Evolutionary conservation across 2,888 invertebrate genomes (phyloP), one percentile per base, ranked within the genome.

Genomic region (Hirudinaria manillensis): DNA sequence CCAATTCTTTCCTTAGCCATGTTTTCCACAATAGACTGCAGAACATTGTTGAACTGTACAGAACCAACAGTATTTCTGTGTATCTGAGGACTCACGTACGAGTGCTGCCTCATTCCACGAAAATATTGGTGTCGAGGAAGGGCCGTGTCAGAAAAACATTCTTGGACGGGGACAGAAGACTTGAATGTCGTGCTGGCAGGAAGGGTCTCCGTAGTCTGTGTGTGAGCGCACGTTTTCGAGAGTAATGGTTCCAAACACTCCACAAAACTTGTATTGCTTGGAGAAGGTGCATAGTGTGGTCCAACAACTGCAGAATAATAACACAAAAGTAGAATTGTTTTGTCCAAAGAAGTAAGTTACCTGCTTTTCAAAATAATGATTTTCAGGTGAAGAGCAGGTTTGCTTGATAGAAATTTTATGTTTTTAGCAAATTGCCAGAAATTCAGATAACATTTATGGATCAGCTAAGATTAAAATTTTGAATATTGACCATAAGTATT

Each of bases 161-260:
- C 75, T 36, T 75, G 75, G 27, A 97, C 91, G 87, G 95, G 96
- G 79, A 93, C 90, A 78, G 93, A 61, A 29, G 61, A 61, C 29
- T 61, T 61, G 61, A 61, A 29, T 16, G 61, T 16, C 10, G 61
- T 61, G 24, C 24, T 61, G 29, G 61, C 24, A 29, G 61, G 24
- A 61, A 29, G 7, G n/a, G 61, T 10, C n/a, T 61, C 61, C 10
- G 24, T 61, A 10, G 24, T 29, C 61, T 24, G 61, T 7, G 61
- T 61, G 61, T 61, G 61, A 61, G 24, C 29, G 24, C 61, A 24
- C 24, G 61, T 16, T 16, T 10, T 45, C 10, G 61, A 61, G 10
- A 61, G 61, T n/a, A 61, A 16, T 10, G 61, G 61, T 61, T 61
- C 61, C 61, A 61, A 61, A 61, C 61, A 61, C 29, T 61, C 61